These are phyloP conservation scores for Eumacrocentrus americanus DNA, from an alignment of 2,888 invertebrate species.

Conservation along the genomic window DNA sequence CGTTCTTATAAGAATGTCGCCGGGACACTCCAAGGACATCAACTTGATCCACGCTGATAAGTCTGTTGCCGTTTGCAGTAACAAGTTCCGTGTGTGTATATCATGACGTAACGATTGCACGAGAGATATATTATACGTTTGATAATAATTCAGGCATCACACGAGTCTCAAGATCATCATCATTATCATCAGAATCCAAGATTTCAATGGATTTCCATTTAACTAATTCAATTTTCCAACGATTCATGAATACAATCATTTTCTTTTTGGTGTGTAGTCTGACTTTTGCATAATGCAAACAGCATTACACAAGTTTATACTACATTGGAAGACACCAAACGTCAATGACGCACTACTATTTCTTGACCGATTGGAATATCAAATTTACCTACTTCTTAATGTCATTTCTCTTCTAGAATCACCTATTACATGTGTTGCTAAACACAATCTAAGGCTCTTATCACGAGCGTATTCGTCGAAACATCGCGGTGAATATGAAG, in stretches of 20 bases:
- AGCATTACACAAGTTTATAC: neutral
- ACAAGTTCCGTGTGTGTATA: constrained; percentile 52
- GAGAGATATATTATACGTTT: constrained; percentile 14
- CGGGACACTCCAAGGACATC: constrained; percentile 32
- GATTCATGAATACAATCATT: neutral
- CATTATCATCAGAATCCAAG: no score
- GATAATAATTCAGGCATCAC: neutral
- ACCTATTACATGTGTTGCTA: no score
- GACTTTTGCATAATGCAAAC: neutral
- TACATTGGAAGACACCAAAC: neutral
- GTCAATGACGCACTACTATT: neutral
- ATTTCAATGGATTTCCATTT: no score
- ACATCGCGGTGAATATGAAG: constrained; percentile 4
- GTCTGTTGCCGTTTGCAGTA: constrained; percentile 34
- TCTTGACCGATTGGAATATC: neutral
- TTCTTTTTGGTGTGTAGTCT: neutral
- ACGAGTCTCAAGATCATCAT: no score
- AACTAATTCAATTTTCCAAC: no score
- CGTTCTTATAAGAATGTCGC: constrained; percentile 14
- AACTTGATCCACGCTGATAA: constrained; percentile 28
- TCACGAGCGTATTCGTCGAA: neutral
- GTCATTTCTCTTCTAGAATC: no score
- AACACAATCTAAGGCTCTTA: neutral
- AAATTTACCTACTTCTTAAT: no score
- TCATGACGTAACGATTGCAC: constrained; percentile 25